Base-by-base conservation (phyloP, 2,113 vertebrate genomes). In the Chamaea fasciata region DNA sequence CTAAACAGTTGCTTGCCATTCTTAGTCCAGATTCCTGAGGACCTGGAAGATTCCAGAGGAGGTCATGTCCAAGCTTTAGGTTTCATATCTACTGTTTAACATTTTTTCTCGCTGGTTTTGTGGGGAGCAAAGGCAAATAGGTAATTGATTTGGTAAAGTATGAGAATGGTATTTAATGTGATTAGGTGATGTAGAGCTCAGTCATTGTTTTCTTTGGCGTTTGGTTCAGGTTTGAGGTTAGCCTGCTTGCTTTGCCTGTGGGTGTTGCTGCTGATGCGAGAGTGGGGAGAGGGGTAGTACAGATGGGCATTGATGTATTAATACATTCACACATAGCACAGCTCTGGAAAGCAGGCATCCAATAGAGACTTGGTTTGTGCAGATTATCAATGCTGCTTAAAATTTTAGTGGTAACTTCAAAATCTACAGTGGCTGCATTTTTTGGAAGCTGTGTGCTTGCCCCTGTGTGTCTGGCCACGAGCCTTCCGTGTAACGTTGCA, bases 1-100 rank as follows among this genome's bases (percentile, higher is more conserved):
- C 82, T 67, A 56, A 95, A 92, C 92, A 95, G 89, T 97, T 96
- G 94, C 64, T 92, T 83, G 70, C 75, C 84, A 52, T 96, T 95
- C 93, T 90, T 95, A 88, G 90, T 65, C 21, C 35, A 77, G 87
- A 96, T 94, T 95, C 75, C 73, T 89, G 82, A 86, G 63, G 89
- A 90, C 67, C 27, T 77, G 55, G n/a, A 89, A 94, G 87, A 94
- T 95, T 95, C 84, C 90, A 77, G 70, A 74, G 19, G 50, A 74
- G 75, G 55, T 90, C 47, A 75, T 74, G 39, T 39, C 20, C 59
- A 80, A 89, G 47, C 56, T 44, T 55, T 52, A 89, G 62, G 26
- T 65, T 92, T 87, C 55, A 21, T 87, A 77, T 81, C 63, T 83
- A 6, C 33, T 55, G 26, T 55, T 92, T 4, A 59, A 75, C 46